phyloP scores from a whole-genome alignment of 2,797 vertebrate genomes.

The Enteromius paludinosus region DNA sequence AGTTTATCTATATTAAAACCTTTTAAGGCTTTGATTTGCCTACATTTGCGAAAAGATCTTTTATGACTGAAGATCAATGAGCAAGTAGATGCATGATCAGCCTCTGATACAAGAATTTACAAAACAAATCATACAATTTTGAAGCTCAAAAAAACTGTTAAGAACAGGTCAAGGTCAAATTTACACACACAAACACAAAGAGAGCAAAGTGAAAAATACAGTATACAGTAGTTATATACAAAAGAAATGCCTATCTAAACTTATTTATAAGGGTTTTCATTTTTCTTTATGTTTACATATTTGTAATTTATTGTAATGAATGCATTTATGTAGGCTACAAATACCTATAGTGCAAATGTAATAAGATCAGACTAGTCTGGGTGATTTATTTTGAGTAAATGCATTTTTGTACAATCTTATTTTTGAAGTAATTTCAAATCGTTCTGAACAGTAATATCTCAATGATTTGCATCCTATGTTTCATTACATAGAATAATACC shows the following conservation, averaged over 20 bases:
- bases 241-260: too few relatives aligned
- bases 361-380: not conserved
- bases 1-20: constrained; percentile 1
- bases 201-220: not conserved
- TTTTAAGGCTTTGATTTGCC: not conserved
- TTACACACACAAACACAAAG: too few relatives aligned
- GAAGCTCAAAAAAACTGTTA: not conserved
- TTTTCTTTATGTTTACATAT: not conserved
- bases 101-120: not conserved
- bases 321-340: not conserved
- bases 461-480: not conserved
- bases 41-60: not conserved
- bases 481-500: not conserved
- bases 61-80: not conserved
- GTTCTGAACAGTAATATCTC: not conserved
- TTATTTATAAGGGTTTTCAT: not conserved
- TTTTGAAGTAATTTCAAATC: not conserved
- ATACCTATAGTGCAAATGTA: not conserved
- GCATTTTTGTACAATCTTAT: not conserved
- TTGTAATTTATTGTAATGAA: not conserved
- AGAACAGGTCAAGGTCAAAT: not conserved
- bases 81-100: not conserved
- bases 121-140: not conserved
- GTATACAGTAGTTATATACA: too few relatives aligned
- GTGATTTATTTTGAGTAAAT: not conserved